Evolutionary conservation across 2,888 invertebrate species (phyloP).

Genomic region (Conchocele bisecta): DNA sequence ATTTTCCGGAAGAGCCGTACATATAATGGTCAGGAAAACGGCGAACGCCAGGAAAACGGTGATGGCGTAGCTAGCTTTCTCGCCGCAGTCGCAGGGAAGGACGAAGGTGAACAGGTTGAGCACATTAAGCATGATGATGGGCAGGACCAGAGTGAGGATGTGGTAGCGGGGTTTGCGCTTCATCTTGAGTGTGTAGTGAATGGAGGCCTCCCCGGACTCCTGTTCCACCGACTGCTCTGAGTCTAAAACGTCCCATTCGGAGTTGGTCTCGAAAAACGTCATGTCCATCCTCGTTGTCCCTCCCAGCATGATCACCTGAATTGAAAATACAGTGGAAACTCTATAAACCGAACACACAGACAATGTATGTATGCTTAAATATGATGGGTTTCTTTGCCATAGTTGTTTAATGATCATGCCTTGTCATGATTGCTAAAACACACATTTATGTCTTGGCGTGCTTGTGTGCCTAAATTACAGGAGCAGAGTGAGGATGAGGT

Average conservation of each 20-base stretch:
- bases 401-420: too few relatives aligned
- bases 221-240: conserved; percentile 13
- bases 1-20: conserved; percentile 30
- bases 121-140: conserved; percentile 45
- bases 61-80: conserved; percentile 35
- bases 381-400: too few relatives aligned
- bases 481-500: too few relatives aligned
- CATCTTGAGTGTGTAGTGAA: conserved; percentile 35
- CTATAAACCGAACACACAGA: too few relatives aligned
- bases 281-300: conserved; percentile 27
- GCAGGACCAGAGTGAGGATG: conserved; percentile 46
- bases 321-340: too few relatives aligned
- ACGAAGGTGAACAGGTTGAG: conserved; percentile 49
- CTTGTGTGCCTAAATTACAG: too few relatives aligned
- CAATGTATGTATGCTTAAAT: too few relatives aligned
- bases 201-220: conserved; percentile 18
- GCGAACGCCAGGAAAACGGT: too few relatives aligned
- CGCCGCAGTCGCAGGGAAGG: conserved; percentile 37
- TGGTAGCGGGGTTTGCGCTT: conserved; percentile 51
- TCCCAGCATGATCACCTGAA: conserved; percentile 22
- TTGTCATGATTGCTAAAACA: too few relatives aligned
- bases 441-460: too few relatives aligned
- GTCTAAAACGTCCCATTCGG: conserved; percentile 35
- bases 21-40: conserved; percentile 47
- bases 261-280: conserved; percentile 24